Evolutionary conservation across 2,888 invertebrate species (phyloP).

Genomic region (Sycophila texana): DNA sequence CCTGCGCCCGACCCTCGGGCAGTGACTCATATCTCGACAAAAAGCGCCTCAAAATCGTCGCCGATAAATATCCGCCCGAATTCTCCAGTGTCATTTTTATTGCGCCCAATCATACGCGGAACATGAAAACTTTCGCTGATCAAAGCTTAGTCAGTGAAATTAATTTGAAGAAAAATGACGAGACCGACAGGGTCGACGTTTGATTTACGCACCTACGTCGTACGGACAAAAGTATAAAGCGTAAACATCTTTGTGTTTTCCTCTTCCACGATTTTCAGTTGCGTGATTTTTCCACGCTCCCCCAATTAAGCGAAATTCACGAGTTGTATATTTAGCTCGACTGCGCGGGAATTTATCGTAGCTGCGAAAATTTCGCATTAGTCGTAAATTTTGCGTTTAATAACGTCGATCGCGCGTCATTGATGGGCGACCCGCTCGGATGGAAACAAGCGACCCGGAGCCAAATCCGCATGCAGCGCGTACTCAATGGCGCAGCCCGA

Average conservation of each 20-base stretch:
- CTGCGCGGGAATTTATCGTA: no score
- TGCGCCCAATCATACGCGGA: constrained; percentile 53
- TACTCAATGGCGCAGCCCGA: constrained; percentile 35
- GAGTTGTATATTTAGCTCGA: no score
- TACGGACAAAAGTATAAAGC: no score
- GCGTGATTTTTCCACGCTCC: no score
- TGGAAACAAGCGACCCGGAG: constrained; percentile 8
- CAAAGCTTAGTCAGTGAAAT: neutral
- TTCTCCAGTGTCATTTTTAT: constrained; percentile 54
- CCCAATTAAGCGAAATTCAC: no score
- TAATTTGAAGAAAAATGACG: constrained; percentile 20
- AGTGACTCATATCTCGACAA: constrained; percentile 43
- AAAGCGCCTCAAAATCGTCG: constrained; percentile 28
- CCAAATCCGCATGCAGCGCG: constrained; percentile 31
- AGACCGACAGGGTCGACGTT: no score
- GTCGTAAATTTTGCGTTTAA: constrained; percentile 5
- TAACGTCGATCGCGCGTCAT: constrained; percentile 10
- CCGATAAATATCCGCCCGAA: constrained; percentile 51
- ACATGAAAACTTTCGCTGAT: constrained; percentile 19
- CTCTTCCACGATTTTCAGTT: no score
- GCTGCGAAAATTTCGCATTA: no score
- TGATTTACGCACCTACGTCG: no score
- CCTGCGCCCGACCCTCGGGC: neutral
- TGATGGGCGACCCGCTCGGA: neutral
- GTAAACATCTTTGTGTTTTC: no score